phyloP scores from a whole-genome alignment of 2,888 invertebrate species.

The Eubasilissa splendida region DNA sequence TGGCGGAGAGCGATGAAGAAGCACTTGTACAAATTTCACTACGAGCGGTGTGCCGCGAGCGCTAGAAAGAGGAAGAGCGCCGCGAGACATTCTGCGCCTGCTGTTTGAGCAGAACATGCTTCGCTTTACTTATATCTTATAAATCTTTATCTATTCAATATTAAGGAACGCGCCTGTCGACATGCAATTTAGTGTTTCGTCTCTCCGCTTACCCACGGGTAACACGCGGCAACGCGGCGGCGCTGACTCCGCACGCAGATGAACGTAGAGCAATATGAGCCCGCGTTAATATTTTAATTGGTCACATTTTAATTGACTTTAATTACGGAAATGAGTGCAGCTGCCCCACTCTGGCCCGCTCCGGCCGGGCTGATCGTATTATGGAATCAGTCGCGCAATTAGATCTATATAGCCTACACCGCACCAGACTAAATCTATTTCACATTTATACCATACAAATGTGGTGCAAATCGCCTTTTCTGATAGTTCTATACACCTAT shows the following conservation, averaged over 20 bases:
- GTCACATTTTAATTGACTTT: slow-evolving; percentile 54
- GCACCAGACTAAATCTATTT: not conserved
- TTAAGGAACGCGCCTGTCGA: too few species aligned
- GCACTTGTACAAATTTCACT: too few species aligned
- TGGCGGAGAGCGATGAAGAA: too few species aligned
- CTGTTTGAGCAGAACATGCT: too few species aligned
- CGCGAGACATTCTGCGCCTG: too few species aligned
- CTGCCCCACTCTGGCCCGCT: not conserved
- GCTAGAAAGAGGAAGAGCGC: too few species aligned
- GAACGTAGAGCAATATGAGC: slow-evolving; percentile 20
- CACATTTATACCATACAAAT: not conserved
- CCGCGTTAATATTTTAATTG: slow-evolving; percentile 55
- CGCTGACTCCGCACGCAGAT: not conserved
- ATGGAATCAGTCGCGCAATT: slow-evolving; percentile 1
- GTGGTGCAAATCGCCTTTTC: not conserved
- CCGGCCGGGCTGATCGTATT: not conserved
- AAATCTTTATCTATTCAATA: too few species aligned
- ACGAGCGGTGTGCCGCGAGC: too few species aligned
- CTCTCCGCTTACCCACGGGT: not conserved
- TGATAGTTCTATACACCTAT: not conserved
- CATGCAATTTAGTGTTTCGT: too few species aligned
- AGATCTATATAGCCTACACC: too few species aligned
- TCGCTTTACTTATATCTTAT: too few species aligned
- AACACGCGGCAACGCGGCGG: not conserved
- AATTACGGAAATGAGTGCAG: slow-evolving; percentile 33